Evolutionary conservation across 2,888 invertebrate species (phyloP), one percentile per base, ranked within the genome.

Genomic region (Patella caerulea): DNA sequence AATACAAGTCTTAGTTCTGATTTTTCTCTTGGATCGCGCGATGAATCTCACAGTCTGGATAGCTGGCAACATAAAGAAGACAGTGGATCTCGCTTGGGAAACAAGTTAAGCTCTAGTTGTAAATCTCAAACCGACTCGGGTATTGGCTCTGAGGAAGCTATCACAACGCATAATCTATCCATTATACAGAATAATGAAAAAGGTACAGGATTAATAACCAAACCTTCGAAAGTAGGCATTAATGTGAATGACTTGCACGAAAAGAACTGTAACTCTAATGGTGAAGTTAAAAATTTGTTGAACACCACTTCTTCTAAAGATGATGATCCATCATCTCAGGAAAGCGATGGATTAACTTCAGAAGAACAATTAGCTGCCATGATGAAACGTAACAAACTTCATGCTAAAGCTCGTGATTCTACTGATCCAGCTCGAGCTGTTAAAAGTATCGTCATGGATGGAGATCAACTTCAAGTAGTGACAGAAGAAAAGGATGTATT

Each of bases 381-480:
- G 83, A 76, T 86, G 74, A 87, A 85, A 73, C 83, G 87, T 73
- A 85, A 88, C 79, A 88, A 88, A 80, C 83, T 86, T 2, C 85
- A 84, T 71, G 80, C 86, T 9, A 86, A 84, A 74, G 78, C 84
- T 17, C 82, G 82, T 56, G 85, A 87, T 34, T 81, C 85, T 56
- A 80, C 78, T 17, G 85, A 85, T 75, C 86, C 86, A 9, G 85
- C 83, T 79, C 85, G 83, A 71, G 86, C 88, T n/a, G 85, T 91
- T 24, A 65, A 65, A 65, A 91, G 90, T 78, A 91, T 92, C 56
- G 91, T 92, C 83, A 91, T 92, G 90, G 90, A 91, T 17, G 92
- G 92, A 17, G 92, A 92, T 81, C 89, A 89, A 74, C 86, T 92
- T 52, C 88, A 89, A 52, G 90, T 91, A 12, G 89, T 90, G 2